Percentiles rank a stretch among this genome's conserved stretches.
Evolutionary conservation across 2,888 invertebrate genomes (phyloP).

Genomic region (Slavum lentiscoides): DNA sequence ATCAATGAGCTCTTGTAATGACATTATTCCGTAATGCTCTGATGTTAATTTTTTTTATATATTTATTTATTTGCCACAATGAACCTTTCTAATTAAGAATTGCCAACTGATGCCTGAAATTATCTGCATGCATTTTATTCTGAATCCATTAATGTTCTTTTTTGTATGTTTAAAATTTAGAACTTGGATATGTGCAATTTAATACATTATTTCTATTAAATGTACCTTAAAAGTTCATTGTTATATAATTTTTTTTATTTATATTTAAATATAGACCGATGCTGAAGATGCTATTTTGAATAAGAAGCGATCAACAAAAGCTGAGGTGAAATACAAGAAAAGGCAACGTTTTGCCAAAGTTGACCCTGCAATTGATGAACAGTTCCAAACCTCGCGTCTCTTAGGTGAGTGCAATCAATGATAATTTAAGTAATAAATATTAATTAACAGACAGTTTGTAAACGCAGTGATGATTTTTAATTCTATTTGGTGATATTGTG

Average conservation of each 20-base stretch:
- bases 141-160: too few relatives aligned
- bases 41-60: background rate
- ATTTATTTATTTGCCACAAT: background rate
- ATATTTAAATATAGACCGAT: conserved; percentile 69
- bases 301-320: conserved; percentile 92
- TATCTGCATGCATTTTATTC: conserved; percentile 5
- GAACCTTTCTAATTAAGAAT: conserved; percentile 28
- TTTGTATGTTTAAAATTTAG: background rate
- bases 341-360: conserved; percentile 93
- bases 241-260: too few relatives aligned
- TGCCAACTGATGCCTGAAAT: conserved; percentile 14
- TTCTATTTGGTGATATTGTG: conserved; percentile 37
- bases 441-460: background rate
- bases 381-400: conserved; percentile 93
- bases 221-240: background rate
- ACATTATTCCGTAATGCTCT: conserved; percentile 47
- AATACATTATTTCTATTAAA: background rate
- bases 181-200: background rate
- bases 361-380: conserved; percentile 90
- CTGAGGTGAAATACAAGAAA: conserved; percentile 86
- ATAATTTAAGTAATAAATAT: background rate
- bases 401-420: conserved; percentile 69
- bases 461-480: conserved; percentile 32
- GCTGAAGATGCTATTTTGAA: conserved; percentile 92
- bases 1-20: background rate